Conservation (phyloP, 1,140 invertebrate species). For the Pararge aegeria region DNA sequence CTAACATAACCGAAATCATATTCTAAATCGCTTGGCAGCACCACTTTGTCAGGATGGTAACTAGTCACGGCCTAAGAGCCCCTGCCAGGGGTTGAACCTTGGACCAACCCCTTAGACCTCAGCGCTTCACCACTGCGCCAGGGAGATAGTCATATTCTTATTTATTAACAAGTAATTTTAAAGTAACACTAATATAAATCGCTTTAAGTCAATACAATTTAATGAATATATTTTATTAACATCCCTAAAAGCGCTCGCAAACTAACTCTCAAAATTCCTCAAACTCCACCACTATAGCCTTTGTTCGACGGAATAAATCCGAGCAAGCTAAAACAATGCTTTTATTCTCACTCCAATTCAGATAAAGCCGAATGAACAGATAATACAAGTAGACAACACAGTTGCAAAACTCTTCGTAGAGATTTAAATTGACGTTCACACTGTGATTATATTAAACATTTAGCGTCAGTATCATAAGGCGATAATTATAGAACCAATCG, state of each 20-base stretch:
- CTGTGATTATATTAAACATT: neutral
- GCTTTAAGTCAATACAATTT: neutral
- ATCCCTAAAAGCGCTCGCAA: neutral
- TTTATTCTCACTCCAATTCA: conserved; percentile 8
- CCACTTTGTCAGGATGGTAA: no score
- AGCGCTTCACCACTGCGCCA: no score
- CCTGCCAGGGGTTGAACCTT: no score
- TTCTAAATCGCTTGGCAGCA: no score
- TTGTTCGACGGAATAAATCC: conserved; percentile 13
- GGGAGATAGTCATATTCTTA: no score
- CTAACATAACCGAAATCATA: no score
- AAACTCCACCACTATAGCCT: conserved; percentile 11
- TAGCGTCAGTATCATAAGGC: no score
- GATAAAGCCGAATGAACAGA: conserved; percentile 14
- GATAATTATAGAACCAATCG: no score
- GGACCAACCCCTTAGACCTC: no score
- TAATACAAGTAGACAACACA: neutral
- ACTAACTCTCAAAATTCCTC: conserved; percentile 11
- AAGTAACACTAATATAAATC: no score
- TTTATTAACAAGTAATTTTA: no score
- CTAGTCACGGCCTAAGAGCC: no score
- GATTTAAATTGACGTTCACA: neutral
- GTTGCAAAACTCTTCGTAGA: neutral
- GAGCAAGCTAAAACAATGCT: conserved; percentile 9
- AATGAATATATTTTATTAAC: conserved; percentile 8